These are phyloP conservation scores for Hedya salicella DNA, from an alignment of 2,888 invertebrate species.

Conservation along the genomic window DNA sequence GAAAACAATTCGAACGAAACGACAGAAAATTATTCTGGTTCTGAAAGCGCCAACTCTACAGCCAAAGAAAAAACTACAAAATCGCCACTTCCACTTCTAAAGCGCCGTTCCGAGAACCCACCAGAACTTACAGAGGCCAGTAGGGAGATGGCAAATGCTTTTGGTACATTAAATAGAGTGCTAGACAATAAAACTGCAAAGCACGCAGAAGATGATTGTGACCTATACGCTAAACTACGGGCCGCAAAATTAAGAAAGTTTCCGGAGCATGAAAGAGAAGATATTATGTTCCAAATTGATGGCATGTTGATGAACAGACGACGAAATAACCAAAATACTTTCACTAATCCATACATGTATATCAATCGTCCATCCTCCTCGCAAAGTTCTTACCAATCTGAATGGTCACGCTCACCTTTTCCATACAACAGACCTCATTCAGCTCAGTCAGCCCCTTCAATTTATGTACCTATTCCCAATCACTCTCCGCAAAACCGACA, in stretches of 20 bases:
- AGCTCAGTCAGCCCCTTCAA: neutral
- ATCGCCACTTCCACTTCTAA: neutral
- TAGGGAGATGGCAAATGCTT: neutral
- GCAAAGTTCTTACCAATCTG: slow-evolving; percentile 6
- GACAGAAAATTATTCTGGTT: no score
- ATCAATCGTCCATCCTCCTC: slow-evolving; percentile 16
- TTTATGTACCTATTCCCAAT: slow-evolving; percentile 8
- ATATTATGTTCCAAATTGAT: slow-evolving; percentile 47
- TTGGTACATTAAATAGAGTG: slow-evolving; percentile 10
- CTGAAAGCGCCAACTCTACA: no score
- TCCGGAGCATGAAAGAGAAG: slow-evolving; percentile 43
- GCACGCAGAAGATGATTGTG: slow-evolving; percentile 43
- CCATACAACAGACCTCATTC: slow-evolving; percentile 8
- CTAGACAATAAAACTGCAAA: neutral
- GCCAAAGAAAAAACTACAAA: neutral
- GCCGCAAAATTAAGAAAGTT: slow-evolving; percentile 48
- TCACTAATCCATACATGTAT: slow-evolving; percentile 15
- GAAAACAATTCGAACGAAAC: neutral
- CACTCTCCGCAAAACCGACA: slow-evolving; percentile 6
- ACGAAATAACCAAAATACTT: neutral
- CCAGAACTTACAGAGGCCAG: neutral
- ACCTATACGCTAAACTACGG: slow-evolving; percentile 43
- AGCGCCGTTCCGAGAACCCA: neutral
- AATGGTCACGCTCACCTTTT: slow-evolving; percentile 1
- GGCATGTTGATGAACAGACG: slow-evolving; percentile 43